These are phyloP conservation scores for Xiphias gladius DNA, from an alignment of 2,113 vertebrate species.

Conservation along the genomic window DNA sequence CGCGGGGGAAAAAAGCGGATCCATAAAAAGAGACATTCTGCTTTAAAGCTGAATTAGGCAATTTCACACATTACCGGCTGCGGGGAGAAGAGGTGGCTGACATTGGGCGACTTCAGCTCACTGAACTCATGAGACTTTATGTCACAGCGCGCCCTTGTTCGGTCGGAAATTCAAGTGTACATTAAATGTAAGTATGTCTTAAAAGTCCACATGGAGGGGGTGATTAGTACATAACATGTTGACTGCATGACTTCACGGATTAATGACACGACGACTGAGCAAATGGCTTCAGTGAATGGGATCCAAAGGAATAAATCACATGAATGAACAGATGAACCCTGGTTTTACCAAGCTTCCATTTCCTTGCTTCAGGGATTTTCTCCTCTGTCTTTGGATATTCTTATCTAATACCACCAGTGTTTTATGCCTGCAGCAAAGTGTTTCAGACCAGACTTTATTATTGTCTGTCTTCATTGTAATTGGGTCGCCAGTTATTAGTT, in stretches of 20 bases:
- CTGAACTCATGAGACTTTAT: neutral
- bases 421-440: conserved; percentile 16
- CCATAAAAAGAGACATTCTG: conserved; percentile 16
- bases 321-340: conserved; percentile 3
- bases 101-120: neutral
- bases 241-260: neutral
- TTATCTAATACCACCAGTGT: conserved; percentile 41
- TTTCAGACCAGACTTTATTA: conserved; percentile 48
- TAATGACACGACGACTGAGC: neutral
- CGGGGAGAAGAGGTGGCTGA: conserved; percentile 1
- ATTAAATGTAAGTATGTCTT: neutral
- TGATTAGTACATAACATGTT: neutral
- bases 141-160: neutral
- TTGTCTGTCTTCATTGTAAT: conserved; percentile 52
- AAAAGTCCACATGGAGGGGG: too few species aligned
- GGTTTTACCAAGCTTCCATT: neutral
- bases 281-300: neutral
- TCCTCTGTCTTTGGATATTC: conserved; percentile 6
- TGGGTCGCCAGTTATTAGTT: conserved; percentile 51
- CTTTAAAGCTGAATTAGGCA: conserved; percentile 30
- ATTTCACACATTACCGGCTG: conserved; percentile 6
- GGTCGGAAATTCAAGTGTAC: neutral
- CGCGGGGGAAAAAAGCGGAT: neutral
- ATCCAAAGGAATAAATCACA: conserved; percentile 14
- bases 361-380: neutral